Percentiles rank a stretch among this genome's conserved stretches.
These are phyloP conservation scores for Pachyramphus minor DNA, from an alignment of 2,113 vertebrate genomes.

Conservation along the genomic window DNA sequence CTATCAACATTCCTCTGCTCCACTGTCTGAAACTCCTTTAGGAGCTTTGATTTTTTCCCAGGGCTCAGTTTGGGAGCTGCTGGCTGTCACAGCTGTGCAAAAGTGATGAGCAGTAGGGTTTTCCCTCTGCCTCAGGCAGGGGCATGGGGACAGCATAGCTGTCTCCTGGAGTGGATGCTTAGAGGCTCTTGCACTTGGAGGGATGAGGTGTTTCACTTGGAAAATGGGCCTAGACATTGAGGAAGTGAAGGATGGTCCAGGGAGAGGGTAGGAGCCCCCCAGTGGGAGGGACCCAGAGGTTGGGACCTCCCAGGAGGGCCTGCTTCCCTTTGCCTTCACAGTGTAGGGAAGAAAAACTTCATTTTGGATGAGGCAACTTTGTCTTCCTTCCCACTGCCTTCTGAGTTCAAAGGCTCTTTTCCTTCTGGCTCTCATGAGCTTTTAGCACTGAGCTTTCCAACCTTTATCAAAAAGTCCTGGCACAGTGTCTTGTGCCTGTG, in stretches of 20 bases:
- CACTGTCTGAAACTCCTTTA: background rate
- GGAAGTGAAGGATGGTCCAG: background rate
- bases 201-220: background rate
- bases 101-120: background rate
- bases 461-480: background rate
- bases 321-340: background rate
- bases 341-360: background rate
- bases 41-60: background rate
- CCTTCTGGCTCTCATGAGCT: background rate
- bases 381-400: background rate
- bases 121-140: background rate
- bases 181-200: background rate
- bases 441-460: background rate
- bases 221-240: background rate
- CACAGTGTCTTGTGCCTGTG: rapidly evolving
- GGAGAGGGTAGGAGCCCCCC: background rate
- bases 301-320: background rate
- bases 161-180: background rate
- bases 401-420: background rate
- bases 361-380: background rate
- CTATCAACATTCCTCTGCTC: background rate
- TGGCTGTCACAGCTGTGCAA: background rate
- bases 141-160: rapidly evolving
- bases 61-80: rapidly evolving
- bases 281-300: no score